A percentile compares a stretch with the other conserved stretches of the same genome.
These are phyloP conservation scores for Geotrupes spiniger DNA, from an alignment of 2,888 invertebrate genomes.

Conservation along the genomic window DNA sequence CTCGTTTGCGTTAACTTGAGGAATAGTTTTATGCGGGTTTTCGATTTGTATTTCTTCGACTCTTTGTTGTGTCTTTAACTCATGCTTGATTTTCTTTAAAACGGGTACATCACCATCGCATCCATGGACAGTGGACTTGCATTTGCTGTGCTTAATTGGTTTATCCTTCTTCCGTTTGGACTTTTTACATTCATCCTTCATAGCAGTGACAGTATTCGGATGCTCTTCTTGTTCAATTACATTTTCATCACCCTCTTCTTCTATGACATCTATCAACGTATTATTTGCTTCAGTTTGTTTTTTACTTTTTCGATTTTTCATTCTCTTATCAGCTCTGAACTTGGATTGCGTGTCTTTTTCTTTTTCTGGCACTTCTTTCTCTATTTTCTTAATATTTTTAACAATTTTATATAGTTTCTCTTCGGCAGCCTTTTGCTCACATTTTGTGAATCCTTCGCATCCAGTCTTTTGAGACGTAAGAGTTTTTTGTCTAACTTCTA, in stretches of 20 bases:
- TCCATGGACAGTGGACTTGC: neutral
- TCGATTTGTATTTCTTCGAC: neutral
- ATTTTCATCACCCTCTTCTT: slow-evolving; percentile 7
- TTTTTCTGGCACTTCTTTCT: slow-evolving; percentile 7
- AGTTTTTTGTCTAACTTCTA: slow-evolving; percentile 7
- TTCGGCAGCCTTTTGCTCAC: slow-evolving; percentile 11
- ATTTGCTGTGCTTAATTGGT: neutral
- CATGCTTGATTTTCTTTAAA: neutral
- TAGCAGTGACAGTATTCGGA: neutral
- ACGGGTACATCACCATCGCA: neutral
- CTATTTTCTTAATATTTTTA: slow-evolving; percentile 10
- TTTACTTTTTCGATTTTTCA: slow-evolving; percentile 5
- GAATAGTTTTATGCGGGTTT: too few species aligned
- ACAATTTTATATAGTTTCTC: slow-evolving; percentile 3
- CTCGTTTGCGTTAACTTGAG: too few species aligned
- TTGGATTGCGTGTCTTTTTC: slow-evolving; percentile 3
- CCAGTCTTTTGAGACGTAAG: slow-evolving; percentile 6
- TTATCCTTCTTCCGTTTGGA: slow-evolving; percentile 11
- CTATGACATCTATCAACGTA: neutral
- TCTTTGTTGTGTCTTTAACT: too few species aligned
- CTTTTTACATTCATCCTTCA: slow-evolving; percentile 11
- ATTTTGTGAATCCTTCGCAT: slow-evolving; percentile 11
- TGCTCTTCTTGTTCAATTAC: slow-evolving; percentile 8
- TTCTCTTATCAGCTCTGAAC: slow-evolving; percentile 8
- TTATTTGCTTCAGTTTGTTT: neutral